Conservation (phyloP, 2,113 vertebrate genomes). For the Hemicordylus capensis region DNA sequence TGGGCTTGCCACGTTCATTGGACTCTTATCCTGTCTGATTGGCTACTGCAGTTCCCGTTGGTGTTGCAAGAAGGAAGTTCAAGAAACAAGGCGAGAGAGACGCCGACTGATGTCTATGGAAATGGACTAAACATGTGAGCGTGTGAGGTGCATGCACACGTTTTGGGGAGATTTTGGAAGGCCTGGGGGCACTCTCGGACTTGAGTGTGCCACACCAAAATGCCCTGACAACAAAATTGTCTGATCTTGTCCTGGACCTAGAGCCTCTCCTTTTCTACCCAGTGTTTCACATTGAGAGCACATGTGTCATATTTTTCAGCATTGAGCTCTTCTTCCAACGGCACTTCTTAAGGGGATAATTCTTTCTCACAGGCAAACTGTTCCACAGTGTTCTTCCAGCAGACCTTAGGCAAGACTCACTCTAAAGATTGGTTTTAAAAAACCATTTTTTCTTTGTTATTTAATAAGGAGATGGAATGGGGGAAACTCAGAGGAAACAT, state of each 20-base stretch:
- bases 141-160: neutral
- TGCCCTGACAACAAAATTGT: conserved; percentile 61
- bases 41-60: conserved; percentile 90
- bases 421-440: conserved; percentile 35
- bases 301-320: conserved; percentile 65
- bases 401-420: conserved; percentile 65
- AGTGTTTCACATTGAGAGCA: conserved; percentile 55
- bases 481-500: conserved; percentile 37
- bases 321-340: conserved; percentile 65
- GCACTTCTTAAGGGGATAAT: conserved; percentile 71
- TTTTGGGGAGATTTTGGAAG: conserved; percentile 37
- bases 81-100: conserved; percentile 81
- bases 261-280: conserved; percentile 63
- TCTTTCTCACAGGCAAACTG: conserved; percentile 51
- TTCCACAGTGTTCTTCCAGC: conserved; percentile 60
- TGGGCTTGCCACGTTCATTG: conserved; percentile 82
- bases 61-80: conserved; percentile 88
- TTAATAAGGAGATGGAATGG: conserved; percentile 22
- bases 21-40: conserved; percentile 91
- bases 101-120: conserved; percentile 92
- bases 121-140: conserved; percentile 85
- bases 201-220: conserved; percentile 48
- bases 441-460: conserved; percentile 29
- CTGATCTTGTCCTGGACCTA: conserved; percentile 73
- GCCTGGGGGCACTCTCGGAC: conserved; percentile 33